Evolutionary conservation across 2,888 invertebrate genomes (phyloP).

Genomic region (Andrena camellia): DNA sequence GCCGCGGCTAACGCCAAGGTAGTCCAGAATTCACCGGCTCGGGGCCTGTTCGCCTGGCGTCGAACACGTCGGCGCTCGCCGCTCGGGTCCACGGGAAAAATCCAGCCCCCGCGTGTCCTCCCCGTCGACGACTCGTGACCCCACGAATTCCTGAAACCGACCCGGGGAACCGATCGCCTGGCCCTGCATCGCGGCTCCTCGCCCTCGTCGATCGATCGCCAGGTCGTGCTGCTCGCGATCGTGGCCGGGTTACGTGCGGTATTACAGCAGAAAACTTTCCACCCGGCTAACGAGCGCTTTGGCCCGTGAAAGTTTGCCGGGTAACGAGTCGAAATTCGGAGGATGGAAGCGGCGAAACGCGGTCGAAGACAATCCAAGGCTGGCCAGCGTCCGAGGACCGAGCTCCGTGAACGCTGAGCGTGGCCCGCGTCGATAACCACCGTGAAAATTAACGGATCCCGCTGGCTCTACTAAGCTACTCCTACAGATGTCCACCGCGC

Average conservation of each 20-base stretch:
- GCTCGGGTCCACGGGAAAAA: constrained; percentile 30
- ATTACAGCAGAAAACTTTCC: constrained; percentile 37
- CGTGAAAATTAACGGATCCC: constrained; percentile 50
- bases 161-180: neutral
- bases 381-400: constrained; percentile 44
- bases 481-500: constrained; percentile 11
- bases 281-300: constrained; percentile 42
- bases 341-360: constrained; percentile 22
- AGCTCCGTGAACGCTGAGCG: constrained; percentile 21
- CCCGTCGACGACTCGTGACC: neutral
- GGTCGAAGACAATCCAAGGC: constrained; percentile 37
- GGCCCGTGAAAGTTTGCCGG: constrained; percentile 21
- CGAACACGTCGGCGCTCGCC: constrained; percentile 27
- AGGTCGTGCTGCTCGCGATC: constrained; percentile 4
- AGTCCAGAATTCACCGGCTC: constrained; percentile 59
- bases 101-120: neutral
- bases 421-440: constrained; percentile 37
- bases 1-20: constrained; percentile 53
- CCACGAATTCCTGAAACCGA: constrained; percentile 12
- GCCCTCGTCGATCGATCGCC: constrained; percentile 5
- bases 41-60: constrained; percentile 39
- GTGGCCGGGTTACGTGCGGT: neutral
- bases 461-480: constrained; percentile 19
- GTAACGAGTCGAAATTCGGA: constrained; percentile 35
- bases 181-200: neutral